Percentiles rank a stretch among this genome's conserved stretches.
These are phyloP conservation scores for Cricetomys ansorgei DNA, from an alignment of 2,113 vertebrate species.

Conservation along the genomic window DNA sequence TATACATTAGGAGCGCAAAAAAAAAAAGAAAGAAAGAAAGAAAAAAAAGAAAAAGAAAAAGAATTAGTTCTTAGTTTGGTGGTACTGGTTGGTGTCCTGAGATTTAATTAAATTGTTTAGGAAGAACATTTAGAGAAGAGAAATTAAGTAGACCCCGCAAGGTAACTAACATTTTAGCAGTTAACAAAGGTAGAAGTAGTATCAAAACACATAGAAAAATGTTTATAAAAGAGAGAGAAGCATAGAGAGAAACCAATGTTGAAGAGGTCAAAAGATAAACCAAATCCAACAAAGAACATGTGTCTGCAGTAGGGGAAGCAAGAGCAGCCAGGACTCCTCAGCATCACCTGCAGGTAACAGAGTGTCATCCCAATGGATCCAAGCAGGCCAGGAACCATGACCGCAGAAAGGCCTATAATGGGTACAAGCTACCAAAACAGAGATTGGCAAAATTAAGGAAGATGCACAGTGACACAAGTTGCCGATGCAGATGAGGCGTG, in stretches of 20 bases:
- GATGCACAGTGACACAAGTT: not conserved
- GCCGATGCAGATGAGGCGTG: not conserved
- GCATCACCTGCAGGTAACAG: not conserved
- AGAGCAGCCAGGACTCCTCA: not conserved
- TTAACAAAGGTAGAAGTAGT: not conserved
- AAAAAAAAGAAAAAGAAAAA: conserved; percentile 1
- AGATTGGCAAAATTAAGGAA: not conserved
- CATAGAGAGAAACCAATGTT: not conserved
- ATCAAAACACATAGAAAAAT: not conserved
- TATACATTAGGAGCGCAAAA: too few species aligned
- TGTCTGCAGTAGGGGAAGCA: not conserved
- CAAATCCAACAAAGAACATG: not conserved
- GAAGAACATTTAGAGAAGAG: not conserved
- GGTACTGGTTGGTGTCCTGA: not conserved
- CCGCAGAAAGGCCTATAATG: not conserved
- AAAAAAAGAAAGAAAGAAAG: too few species aligned
- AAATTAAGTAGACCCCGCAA: not conserved
- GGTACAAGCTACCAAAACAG: not conserved
- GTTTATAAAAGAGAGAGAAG: not conserved
- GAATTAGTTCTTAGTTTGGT: not conserved
- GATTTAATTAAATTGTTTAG: conserved; percentile 11
- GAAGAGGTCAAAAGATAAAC: not conserved
- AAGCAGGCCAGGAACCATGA: not conserved
- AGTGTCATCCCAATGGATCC: not conserved
- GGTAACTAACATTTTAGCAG: not conserved